Evolutionary conservation across 2,113 vertebrate species (phyloP).

Genomic region (Stercorarius parasiticus): DNA sequence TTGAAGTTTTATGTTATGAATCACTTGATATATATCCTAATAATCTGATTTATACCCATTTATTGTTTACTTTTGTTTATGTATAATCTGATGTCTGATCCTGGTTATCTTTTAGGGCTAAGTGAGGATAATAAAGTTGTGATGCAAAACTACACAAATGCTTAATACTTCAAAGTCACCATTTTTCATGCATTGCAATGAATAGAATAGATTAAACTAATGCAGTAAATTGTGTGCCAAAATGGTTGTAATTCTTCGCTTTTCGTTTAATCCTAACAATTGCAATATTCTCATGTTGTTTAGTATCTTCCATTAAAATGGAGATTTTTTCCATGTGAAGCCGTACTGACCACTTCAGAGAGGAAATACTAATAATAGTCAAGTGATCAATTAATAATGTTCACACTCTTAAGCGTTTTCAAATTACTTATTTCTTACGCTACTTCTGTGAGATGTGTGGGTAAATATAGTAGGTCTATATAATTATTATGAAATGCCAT

Average conservation of each 20-base stretch:
- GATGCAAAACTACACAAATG: background rate
- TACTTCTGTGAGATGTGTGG: background rate
- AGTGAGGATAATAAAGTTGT: conserved; percentile 9
- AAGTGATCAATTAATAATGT: background rate
- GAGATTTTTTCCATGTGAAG: background rate
- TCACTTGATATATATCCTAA: background rate
- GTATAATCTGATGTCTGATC: conserved; percentile 18
- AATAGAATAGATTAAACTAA: background rate
- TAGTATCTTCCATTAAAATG: background rate
- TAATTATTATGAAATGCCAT: background rate
- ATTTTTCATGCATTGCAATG: background rate
- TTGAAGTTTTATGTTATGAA: background rate
- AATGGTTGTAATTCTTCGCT: background rate
- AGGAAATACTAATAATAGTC: background rate
- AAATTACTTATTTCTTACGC: background rate
- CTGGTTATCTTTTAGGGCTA: background rate
- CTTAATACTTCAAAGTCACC: background rate
- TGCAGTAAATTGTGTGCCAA: background rate
- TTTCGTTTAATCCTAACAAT: background rate
- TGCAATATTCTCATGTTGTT: background rate
- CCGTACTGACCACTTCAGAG: background rate
- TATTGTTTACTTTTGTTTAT: conserved; percentile 26
- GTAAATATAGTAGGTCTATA: background rate
- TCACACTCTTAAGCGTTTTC: background rate
- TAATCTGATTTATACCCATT: conserved; percentile 30